Evolutionary conservation across 2,113 vertebrate genomes (phyloP).

Genomic region (Strix aluco): DNA sequence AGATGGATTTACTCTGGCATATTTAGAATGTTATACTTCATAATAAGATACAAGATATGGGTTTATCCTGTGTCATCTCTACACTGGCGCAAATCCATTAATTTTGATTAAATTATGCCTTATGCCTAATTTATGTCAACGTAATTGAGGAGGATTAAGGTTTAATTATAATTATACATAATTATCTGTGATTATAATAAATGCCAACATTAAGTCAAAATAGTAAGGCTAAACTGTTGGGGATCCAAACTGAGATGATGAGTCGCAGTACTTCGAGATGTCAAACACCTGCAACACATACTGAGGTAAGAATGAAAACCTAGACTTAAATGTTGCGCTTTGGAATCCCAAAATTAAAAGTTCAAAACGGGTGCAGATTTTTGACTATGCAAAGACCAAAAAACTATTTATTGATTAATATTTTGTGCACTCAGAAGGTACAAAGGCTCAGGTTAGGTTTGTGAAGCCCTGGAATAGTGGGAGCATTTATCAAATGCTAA

Average conservation of each 20-base stretch:
- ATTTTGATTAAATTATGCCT: conserved; percentile 66
- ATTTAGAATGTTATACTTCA: neutral
- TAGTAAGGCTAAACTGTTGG: conserved; percentile 44
- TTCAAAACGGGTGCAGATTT: neutral
- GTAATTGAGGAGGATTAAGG: conserved; percentile 63
- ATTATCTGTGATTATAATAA: conserved; percentile 65
- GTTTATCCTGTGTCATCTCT: conserved; percentile 41
- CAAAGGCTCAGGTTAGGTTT: neutral
- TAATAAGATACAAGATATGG: neutral
- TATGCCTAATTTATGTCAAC: conserved; percentile 54
- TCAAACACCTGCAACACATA: conserved; percentile 7
- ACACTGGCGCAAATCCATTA: conserved; percentile 29
- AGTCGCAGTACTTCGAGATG: neutral
- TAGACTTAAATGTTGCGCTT: neutral
- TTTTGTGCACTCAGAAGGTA: neutral
- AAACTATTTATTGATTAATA: neutral
- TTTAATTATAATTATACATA: conserved; percentile 68
- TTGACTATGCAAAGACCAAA: neutral
- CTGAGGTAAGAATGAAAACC: neutral
- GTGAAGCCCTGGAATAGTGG: neutral
- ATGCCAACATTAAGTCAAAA: conserved; percentile 67
- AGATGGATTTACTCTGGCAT: neutral
- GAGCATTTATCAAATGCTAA: neutral
- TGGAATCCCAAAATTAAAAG: neutral
- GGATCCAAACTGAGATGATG: conserved; percentile 45